These are phyloP conservation scores for Nasonia giraulti DNA, from an alignment of 1,140 invertebrate species.

Conservation along the genomic window DNA sequence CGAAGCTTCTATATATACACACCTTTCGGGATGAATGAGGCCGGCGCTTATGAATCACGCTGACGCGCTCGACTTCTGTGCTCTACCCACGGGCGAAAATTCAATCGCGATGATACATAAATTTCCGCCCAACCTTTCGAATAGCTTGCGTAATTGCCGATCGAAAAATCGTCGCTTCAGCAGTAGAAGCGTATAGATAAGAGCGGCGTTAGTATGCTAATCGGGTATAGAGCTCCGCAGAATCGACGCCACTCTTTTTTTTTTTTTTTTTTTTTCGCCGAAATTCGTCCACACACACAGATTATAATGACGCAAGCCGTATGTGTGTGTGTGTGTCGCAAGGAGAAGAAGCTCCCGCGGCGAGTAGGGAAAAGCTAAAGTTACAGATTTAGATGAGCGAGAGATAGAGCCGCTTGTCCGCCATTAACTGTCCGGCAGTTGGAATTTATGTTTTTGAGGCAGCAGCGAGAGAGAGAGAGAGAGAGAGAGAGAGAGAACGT, in stretches of 20 bases:
- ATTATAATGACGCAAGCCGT: neutral
- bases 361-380: conserved; percentile 31
- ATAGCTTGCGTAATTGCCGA: neutral
- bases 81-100: conserved; percentile 33
- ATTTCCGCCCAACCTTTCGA: conserved; percentile 32
- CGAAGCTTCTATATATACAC: neutral
- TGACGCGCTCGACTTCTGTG: neutral
- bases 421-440: conserved; percentile 18
- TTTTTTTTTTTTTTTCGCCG: conserved; percentile 52
- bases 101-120: conserved; percentile 51
- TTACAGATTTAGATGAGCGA: conserved; percentile 40
- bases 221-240: no score
- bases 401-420: conserved; percentile 37
- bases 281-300: conserved; percentile 5
- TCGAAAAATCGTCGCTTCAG: no score
- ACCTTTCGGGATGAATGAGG: conserved; percentile 34
- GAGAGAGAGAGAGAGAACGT: neutral
- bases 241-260: no score
- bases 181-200: no score
- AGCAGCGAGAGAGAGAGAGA: no score
- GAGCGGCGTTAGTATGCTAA: no score
- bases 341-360: conserved; percentile 42
- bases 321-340: neutral
- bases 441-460: conserved; percentile 41
- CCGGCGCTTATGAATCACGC: conserved; percentile 31